Evolutionary conservation across 1,140 invertebrate species (phyloP).

Genomic region (Pantala flavescens): DNA sequence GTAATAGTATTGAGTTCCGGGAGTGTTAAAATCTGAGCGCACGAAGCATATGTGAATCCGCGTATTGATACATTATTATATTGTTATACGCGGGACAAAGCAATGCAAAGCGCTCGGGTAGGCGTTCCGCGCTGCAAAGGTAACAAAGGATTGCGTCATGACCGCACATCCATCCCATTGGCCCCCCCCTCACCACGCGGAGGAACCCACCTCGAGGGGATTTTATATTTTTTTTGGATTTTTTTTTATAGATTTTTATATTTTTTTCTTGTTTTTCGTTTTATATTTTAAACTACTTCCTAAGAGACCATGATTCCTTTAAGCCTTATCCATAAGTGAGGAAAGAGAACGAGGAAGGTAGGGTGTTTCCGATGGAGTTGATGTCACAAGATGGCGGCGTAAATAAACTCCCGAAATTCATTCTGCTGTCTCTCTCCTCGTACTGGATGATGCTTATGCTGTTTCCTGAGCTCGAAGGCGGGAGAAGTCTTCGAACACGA

Average conservation of each 20-base stretch:
- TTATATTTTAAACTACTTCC: neutral
- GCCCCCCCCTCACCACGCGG: neutral
- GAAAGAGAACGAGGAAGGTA: neutral
- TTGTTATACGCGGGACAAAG: too few species aligned
- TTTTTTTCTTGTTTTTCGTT: neutral
- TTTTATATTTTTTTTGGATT: neutral
- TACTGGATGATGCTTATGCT: neutral
- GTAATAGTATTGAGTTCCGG: too few species aligned
- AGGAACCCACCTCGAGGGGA: slow-evolving; percentile 1
- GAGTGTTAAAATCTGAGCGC: too few species aligned
- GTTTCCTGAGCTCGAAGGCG: slow-evolving; percentile 69
- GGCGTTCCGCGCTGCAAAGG: too few species aligned
- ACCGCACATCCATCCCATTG: too few species aligned
- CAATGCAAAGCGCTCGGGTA: too few species aligned
- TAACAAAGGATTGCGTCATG: too few species aligned
- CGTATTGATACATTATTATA: too few species aligned
- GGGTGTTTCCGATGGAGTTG: neutral
- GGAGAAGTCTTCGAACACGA: slow-evolving; percentile 83
- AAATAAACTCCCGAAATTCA: neutral
- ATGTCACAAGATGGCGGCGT: neutral
- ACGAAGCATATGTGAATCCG: too few species aligned
- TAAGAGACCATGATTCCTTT: neutral
- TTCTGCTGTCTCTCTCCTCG: neutral
- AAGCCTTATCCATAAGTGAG: neutral
- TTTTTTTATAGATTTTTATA: neutral